Evolutionary conservation across 2,888 invertebrate species (phyloP), one percentile per base, ranked within the genome.

Genomic region (Eilema depressum): DNA sequence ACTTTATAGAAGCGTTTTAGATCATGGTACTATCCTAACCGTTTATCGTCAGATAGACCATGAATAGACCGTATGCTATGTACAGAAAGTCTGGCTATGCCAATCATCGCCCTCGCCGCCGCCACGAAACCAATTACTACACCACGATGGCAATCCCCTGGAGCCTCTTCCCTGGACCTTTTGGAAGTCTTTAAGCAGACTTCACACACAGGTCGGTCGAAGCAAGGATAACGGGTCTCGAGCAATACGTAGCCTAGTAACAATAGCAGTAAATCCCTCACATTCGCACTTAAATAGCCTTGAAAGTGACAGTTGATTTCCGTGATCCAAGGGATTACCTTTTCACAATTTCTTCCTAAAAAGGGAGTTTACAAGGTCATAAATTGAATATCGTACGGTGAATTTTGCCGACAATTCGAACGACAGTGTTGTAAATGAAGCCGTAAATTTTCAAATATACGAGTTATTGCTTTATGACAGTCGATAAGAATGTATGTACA

Each of bases 371-470:
- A 66, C 26, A 33, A 26, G 23, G 59, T 25, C 66, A 60, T 59
- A 66, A 66, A 66, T 66, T 59, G 56, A 20, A 37, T 25, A 12
- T 59, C 57, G 33, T 41, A 41, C 37, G 20, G 25, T n/a, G 12
- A 26, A 41, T 66, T 41, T 26, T 37, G n/a, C 26, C 7, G 20
- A 41, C 26, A 41, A 66, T 66, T 20, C 37, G 26, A 66, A 33
- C 41, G 66, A 66, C 11, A 65, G 8, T 25, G 57, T 23, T 12
- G 30, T 66, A 59, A 63, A 64, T 69, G 33, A 37, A 25, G 61
- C n/a, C 33, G 10, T 65, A 53, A 65, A 65, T 41, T 69, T 63
- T 33, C 8, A 60, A 41, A 59, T 65, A 47, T 61, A 41, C 33
- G 25, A 57, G 23, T 65, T 66, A 59, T 66, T 26, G 56, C 25